Conservation (phyloP, 2,797 vertebrate genomes). For the Leptoclinus maculatus region DNA sequence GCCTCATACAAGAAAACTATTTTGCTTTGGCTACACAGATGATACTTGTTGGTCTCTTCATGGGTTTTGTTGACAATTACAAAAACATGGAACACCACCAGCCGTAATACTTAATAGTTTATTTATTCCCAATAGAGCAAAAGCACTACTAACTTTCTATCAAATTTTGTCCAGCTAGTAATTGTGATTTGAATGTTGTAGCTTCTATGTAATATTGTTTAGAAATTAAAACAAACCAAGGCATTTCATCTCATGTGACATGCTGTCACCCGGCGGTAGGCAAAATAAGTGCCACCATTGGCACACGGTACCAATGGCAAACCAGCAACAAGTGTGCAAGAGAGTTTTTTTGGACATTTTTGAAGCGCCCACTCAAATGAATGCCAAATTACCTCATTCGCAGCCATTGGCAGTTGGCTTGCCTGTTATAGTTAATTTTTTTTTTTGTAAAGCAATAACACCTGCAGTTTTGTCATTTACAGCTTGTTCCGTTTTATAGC, state of each 20-base stretch:
- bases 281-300: neutral
- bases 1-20: no score
- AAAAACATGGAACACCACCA: neutral
- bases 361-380: neutral
- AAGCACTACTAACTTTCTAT: neutral
- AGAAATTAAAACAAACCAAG: neutral
- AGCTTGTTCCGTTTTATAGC: neutral
- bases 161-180: neutral
- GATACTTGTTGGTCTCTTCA: neutral
- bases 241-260: neutral
- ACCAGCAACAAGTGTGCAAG: neutral
- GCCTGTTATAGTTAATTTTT: neutral
- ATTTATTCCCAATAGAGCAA: neutral
- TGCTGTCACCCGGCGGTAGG: neutral
- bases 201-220: neutral
- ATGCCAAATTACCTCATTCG: neutral
- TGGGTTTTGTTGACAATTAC: neutral
- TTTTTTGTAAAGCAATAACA: neutral
- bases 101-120: neutral
- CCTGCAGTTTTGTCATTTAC: neutral
- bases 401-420: neutral
- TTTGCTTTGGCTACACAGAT: no score
- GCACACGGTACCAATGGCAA: neutral
- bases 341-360: neutral
- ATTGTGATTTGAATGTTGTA: neutral